phyloP scores from a whole-genome alignment of 2,888 invertebrate genomes.

The Nymphalis polychloros region DNA sequence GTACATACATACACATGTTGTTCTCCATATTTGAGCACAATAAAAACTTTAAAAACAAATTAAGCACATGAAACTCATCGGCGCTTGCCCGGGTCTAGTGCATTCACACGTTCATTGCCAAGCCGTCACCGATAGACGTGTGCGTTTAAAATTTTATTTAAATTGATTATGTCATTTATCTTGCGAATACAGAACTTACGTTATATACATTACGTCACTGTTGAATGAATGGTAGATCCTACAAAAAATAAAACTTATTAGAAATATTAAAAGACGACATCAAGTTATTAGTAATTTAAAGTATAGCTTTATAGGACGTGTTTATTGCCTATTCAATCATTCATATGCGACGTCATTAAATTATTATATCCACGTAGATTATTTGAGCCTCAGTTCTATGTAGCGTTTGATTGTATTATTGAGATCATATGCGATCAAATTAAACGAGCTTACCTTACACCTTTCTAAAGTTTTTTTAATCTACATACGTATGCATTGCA shows the following conservation, averaged over 20 bases:
- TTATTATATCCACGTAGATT: too few relatives aligned
- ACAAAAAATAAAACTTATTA: not conserved
- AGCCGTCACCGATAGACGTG: not conserved
- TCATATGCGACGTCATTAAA: not conserved
- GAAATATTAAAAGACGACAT: not conserved
- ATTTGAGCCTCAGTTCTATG: not conserved
- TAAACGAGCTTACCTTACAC: conserved; percentile 5
- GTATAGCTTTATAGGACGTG: too few relatives aligned
- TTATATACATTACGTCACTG: conserved; percentile 17
- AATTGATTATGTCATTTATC: conserved; percentile 19
- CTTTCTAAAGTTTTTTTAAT: conserved; percentile 1
- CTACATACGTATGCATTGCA: too few relatives aligned
- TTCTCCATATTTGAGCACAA: too few relatives aligned
- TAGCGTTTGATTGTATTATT: not conserved
- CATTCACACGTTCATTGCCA: too few relatives aligned
- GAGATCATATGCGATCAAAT: not conserved
- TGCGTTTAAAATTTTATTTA: not conserved
- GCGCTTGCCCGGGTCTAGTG: too few relatives aligned
- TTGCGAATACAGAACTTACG: conserved; percentile 13
- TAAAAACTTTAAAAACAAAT: too few relatives aligned
- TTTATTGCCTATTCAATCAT: not conserved
- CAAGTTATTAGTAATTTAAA: too few relatives aligned
- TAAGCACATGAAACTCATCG: too few relatives aligned
- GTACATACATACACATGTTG: not conserved
- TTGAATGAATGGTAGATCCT: conserved; percentile 7